Evolutionary conservation across 2,113 vertebrate species (phyloP).

Genomic region (Strigops habroptila): DNA sequence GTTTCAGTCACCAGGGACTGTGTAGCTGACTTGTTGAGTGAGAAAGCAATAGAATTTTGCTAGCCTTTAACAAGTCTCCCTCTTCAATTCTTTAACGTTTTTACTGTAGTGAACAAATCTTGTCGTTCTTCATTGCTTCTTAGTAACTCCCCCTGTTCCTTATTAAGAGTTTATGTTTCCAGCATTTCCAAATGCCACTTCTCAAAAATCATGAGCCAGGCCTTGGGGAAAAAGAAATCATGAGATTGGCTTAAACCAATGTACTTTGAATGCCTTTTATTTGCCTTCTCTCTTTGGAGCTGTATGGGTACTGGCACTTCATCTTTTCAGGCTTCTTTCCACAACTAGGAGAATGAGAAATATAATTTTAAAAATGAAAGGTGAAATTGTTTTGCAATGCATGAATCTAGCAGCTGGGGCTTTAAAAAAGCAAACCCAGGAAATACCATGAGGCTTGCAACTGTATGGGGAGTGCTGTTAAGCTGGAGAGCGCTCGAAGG

Average conservation of each 20-base stretch:
- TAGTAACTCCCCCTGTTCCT: background rate
- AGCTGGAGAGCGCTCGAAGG: background rate
- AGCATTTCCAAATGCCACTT: background rate
- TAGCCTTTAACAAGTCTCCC: background rate
- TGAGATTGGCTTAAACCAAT: conserved; percentile 17
- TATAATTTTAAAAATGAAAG: conserved; percentile 20
- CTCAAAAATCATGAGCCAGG: conserved; percentile 13
- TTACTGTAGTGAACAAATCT: background rate
- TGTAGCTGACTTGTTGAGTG: background rate
- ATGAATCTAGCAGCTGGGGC: background rate
- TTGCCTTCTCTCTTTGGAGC: conserved; percentile 35
- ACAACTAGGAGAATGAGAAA: conserved; percentile 14
- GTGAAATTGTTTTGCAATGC: background rate
- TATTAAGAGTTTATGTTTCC: conserved; percentile 26
- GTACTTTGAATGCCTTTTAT: conserved; percentile 31
- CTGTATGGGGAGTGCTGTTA: background rate
- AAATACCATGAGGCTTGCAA: background rate
- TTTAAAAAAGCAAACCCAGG: background rate
- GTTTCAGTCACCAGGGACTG: background rate
- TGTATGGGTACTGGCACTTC: conserved; percentile 24
- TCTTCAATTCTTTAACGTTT: background rate
- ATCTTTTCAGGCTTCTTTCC: conserved; percentile 23
- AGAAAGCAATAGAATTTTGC: background rate
- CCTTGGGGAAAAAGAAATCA: conserved; percentile 26
- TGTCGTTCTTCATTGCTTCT: background rate